A percentile compares a stretch with the other conserved stretches of the same genome.
phyloP scores from a whole-genome alignment of 2,888 invertebrate genomes.

The Phytoseiulus persimilis region DNA sequence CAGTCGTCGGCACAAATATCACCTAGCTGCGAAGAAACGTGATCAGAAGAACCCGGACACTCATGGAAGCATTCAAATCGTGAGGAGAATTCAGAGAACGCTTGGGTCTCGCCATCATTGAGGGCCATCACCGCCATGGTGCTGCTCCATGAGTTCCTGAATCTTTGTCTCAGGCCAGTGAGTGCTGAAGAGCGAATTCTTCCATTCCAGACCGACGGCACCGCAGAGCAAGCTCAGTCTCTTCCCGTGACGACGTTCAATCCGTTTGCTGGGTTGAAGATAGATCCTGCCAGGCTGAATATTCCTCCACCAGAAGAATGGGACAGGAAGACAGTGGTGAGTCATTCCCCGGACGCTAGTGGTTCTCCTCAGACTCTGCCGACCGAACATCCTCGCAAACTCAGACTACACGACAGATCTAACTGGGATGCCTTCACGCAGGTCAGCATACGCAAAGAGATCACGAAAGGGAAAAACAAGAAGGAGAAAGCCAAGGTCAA shows the following conservation, averaged over 20 bases:
- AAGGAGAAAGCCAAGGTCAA: conserved; percentile 6
- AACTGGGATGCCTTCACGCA: no score
- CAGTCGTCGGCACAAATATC: conserved; percentile 26
- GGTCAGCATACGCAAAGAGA: conserved; percentile 17
- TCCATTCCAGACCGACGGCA: neutral
- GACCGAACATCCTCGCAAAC: no score
- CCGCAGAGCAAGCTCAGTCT: neutral
- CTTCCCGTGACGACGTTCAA: neutral
- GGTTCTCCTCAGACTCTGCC: no score
- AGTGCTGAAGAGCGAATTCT: neutral
- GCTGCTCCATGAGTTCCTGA: no score
- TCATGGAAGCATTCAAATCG: neutral
- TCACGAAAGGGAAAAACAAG: conserved; percentile 26
- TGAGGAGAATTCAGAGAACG: neutral
- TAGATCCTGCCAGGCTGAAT: neutral
- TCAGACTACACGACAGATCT: no score
- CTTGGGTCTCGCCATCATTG: neutral
- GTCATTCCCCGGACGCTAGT: neutral
- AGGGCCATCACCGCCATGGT: no score
- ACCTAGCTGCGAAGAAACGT: conserved; percentile 22
- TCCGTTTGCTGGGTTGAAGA: conserved; percentile 14
- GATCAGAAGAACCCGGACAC: neutral
- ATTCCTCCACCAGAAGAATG: conserved; percentile 26
- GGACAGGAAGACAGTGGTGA: conserved; percentile 14
- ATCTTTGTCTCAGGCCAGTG: neutral